Evolutionary conservation across 2,797 vertebrate genomes (phyloP).

Genomic region (Brotula barbata): DNA sequence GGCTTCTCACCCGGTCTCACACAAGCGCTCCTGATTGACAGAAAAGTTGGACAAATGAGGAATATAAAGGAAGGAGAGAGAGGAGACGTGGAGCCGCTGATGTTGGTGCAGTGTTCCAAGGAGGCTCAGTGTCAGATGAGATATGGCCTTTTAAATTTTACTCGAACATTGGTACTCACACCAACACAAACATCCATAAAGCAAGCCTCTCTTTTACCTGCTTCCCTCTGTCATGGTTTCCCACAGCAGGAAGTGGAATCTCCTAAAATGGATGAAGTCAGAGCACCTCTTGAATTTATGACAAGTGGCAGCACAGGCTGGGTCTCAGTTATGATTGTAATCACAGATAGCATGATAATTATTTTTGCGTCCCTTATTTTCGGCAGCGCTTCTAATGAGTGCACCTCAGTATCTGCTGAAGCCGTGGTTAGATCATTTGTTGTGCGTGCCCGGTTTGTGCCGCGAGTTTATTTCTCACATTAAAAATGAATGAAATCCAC

Average conservation of each 20-base stretch:
- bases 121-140: neutral
- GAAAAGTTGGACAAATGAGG: neutral
- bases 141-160: slow-evolving; percentile 8
- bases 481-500: too few species aligned
- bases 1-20: slow-evolving; percentile 1
- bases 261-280: slow-evolving; percentile 20
- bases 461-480: too few species aligned
- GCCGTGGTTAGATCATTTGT: slow-evolving; percentile 8
- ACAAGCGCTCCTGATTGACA: neutral
- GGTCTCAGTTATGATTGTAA: slow-evolving; percentile 12
- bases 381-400: slow-evolving; percentile 11
- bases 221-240: too few species aligned
- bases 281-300: slow-evolving; percentile 10
- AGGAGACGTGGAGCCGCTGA: neutral
- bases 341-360: slow-evolving; percentile 25
- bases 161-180: neutral
- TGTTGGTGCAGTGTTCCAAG: neutral
- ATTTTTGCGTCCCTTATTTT: neutral
- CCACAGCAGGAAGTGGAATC: neutral
- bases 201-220: slow-evolving; percentile 1
- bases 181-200: neutral
- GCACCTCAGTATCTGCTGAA: slow-evolving; percentile 20
- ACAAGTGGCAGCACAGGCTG: neutral
- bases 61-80: neutral
- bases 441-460: too few species aligned